Percentiles rank a stretch among this genome's conserved stretches.
phyloP scores from a whole-genome alignment of 2,113 vertebrate genomes.

The Pituophis catenifer region DNA sequence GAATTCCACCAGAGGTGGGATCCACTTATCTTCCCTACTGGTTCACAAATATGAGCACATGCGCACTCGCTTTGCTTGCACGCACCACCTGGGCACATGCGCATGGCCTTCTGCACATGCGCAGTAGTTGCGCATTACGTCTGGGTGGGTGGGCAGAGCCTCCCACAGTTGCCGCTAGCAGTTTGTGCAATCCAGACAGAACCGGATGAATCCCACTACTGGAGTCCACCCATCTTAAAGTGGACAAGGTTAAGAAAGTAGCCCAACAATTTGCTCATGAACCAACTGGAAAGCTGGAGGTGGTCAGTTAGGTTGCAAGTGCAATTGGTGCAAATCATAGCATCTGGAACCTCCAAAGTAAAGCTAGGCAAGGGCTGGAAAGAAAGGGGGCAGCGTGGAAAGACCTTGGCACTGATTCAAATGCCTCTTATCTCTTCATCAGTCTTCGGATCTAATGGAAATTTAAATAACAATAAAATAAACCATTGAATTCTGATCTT shows the following conservation, averaged over 20 bases:
- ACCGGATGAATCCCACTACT: too few species aligned
- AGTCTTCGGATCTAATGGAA: not conserved
- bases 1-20: not conserved
- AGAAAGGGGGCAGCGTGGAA: not conserved
- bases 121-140: too few species aligned
- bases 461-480: not conserved
- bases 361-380: not conserved
- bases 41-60: too few species aligned
- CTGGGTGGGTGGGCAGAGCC: too few species aligned
- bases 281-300: not conserved
- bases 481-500: not conserved
- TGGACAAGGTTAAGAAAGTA: not conserved
- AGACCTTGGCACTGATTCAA: not conserved
- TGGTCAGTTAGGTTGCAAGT: not conserved
- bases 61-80: too few species aligned
- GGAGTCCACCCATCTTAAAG: not conserved
- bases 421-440: not conserved
- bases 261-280: not conserved
- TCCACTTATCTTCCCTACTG: too few species aligned
- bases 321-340: not conserved
- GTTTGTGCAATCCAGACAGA: too few species aligned
- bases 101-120: too few species aligned
- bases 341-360: not conserved
- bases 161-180: too few species aligned
- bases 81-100: too few species aligned